Conservation (phyloP, 2,113 vertebrate genomes). For the Ptyas mucosa region DNA sequence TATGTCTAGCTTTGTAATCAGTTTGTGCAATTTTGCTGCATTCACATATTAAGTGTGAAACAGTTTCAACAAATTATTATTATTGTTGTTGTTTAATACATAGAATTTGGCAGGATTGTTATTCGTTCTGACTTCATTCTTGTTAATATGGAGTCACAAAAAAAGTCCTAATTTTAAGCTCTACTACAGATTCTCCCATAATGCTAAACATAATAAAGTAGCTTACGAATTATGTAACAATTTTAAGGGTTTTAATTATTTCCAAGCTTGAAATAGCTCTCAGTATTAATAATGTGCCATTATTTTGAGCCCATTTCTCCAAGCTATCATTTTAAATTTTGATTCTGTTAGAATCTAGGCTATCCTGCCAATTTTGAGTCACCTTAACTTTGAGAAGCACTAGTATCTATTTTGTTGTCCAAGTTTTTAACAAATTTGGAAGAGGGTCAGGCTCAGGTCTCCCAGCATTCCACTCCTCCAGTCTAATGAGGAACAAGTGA, state of each 20-base stretch:
- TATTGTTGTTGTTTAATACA: not conserved
- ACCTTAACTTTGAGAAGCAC: not conserved
- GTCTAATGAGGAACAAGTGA: not conserved
- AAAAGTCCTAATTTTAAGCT: not conserved
- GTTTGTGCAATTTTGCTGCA: too few species aligned
- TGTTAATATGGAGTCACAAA: not conserved
- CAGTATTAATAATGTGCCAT: not conserved
- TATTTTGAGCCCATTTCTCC: not conserved
- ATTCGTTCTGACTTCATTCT: not conserved
- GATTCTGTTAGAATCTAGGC: not conserved
- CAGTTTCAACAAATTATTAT: too few species aligned
- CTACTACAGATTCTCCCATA: not conserved
- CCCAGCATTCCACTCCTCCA: not conserved
- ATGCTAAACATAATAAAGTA: not conserved
- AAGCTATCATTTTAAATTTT: not conserved
- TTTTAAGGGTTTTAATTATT: not conserved
- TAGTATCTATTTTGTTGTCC: not conserved
- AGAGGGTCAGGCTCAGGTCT: not conserved
- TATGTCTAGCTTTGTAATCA: too few species aligned
- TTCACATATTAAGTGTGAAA: too few species aligned
- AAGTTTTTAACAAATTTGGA: not conserved
- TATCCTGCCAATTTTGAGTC: not conserved
- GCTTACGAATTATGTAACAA: not conserved
- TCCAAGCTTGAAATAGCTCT: not conserved
- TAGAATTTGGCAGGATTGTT: not conserved